Percentiles rank a stretch among this genome's conserved stretches.
These are phyloP conservation scores for Cryptus viduatorius DNA, from an alignment of 2,888 invertebrate genomes.

Conservation along the genomic window DNA sequence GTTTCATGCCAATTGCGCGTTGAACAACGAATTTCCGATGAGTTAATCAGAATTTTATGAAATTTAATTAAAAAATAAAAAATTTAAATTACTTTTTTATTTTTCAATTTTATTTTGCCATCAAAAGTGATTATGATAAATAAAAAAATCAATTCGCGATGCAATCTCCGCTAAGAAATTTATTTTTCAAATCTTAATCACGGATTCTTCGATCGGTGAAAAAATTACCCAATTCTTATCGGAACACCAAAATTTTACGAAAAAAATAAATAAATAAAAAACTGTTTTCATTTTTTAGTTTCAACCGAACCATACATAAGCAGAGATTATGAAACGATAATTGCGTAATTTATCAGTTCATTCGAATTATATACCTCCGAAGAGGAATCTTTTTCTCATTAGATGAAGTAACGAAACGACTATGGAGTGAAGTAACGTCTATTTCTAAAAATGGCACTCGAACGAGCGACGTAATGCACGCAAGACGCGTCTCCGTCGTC, in stretches of 20 bases:
- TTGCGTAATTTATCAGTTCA: conserved; percentile 35
- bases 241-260: neutral
- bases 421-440: conserved; percentile 40
- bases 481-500: conserved; percentile 14
- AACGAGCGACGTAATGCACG: conserved; percentile 39
- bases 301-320: neutral
- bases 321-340: conserved; percentile 8
- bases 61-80: no score
- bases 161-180: no score
- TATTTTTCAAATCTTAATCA: no score
- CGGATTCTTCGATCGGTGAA: no score
- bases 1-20: neutral
- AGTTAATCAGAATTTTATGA: no score
- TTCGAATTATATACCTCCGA: neutral
- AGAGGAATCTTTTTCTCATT: conserved; percentile 16
- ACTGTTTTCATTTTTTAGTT: neutral
- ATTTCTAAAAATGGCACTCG: conserved; percentile 62
- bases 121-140: no score
- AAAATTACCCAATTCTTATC: neutral
- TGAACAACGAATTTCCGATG: neutral
- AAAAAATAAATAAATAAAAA: neutral
- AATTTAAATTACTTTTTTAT: no score
- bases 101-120: no score
- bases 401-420: conserved; percentile 19
- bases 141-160: no score